A percentile compares a stretch with the other conserved stretches of the same genome.
These are phyloP conservation scores for Mythimna lalbum DNA, from an alignment of 2,888 invertebrate genomes.

Conservation along the genomic window DNA sequence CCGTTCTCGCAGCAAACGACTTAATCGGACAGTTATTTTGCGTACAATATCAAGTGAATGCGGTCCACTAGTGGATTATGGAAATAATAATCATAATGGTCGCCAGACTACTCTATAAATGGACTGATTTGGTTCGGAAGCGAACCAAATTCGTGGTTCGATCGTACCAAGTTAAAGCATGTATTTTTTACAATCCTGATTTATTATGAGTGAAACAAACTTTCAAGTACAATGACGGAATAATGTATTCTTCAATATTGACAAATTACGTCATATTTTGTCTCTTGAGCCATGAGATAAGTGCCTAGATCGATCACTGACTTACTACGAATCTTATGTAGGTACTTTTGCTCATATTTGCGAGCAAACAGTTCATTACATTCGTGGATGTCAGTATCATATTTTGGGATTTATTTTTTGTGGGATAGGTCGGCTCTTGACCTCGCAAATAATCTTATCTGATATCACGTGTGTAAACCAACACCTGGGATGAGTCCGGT, in stretches of 20 bases:
- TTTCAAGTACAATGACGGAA: not conserved
- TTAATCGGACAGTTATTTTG: not conserved
- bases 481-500: not conserved
- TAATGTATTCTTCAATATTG: conserved; percentile 4
- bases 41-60: not conserved
- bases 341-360: conserved; percentile 21
- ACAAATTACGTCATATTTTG: conserved; percentile 26
- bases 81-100: no score
- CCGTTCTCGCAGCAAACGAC: not conserved
- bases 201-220: not conserved
- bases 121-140: no score
- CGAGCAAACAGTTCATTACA: conserved; percentile 20
- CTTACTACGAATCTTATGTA: conserved; percentile 8
- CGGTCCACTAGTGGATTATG: no score
- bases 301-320: not conserved
- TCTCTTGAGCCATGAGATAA: conserved; percentile 1
- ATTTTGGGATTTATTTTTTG: conserved; percentile 3
- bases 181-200: not conserved
- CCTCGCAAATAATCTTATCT: conserved; percentile 29
- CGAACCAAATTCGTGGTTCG: no score
- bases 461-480: conserved; percentile 22
- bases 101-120: no score
- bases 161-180: not conserved
- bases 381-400: conserved; percentile 4
- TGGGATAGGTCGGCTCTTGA: not conserved